These are phyloP conservation scores for Ctenodactylus gundi DNA, from an alignment of 2,113 vertebrate species.

Conservation along the genomic window DNA sequence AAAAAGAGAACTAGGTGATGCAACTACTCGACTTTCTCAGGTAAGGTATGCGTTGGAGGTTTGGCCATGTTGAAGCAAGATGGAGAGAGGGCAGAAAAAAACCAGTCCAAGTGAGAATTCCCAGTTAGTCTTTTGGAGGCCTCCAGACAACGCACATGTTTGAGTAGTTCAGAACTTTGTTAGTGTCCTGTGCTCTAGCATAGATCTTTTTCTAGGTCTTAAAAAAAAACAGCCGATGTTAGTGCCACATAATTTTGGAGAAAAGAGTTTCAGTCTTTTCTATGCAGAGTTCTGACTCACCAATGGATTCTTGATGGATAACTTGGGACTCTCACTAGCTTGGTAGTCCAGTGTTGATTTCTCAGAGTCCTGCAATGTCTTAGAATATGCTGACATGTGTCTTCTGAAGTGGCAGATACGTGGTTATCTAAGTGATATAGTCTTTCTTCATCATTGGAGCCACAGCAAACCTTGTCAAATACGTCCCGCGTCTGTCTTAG, in stretches of 20 bases:
- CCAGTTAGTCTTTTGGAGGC: neutral
- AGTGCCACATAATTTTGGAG: neutral
- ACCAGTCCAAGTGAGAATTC: neutral
- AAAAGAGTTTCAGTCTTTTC: neutral
- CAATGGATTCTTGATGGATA: neutral
- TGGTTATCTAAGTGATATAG: neutral
- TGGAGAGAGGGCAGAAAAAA: neutral
- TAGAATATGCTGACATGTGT: neutral
- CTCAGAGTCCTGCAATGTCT: neutral
- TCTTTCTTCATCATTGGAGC: neutral
- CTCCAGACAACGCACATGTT: neutral
- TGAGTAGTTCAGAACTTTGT: neutral
- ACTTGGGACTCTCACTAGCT: neutral
- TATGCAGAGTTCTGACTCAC: neutral
- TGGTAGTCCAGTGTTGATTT: neutral
- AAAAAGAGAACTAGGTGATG: neutral
- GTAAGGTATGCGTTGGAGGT: neutral
- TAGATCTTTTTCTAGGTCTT: neutral
- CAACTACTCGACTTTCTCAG: neutral
- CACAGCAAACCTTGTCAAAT: neutral
- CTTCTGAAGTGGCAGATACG: neutral
- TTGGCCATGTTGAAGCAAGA: neutral
- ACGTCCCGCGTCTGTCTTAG: neutral
- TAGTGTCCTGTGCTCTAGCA: neutral
- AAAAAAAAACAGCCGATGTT: neutral